Base-by-base conservation (phyloP, 2,797 vertebrate genomes). In the Ceyx erithaca region DNA sequence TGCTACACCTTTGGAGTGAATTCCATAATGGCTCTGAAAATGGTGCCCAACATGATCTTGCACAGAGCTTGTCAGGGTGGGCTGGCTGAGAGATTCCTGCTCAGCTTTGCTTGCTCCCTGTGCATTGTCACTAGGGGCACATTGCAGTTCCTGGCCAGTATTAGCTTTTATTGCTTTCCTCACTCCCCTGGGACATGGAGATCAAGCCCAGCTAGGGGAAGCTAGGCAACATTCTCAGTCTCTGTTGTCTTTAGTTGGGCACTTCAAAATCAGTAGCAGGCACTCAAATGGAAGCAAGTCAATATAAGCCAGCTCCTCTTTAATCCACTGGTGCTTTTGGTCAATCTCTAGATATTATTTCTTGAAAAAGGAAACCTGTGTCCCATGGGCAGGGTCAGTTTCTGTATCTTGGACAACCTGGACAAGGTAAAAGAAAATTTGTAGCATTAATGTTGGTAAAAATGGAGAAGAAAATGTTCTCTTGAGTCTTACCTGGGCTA, bases 291-390 rank as follows among this genome's bases (percentile, higher is more conserved):
- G 63, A 85, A 84, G 41, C 54, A 70, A 61, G 45, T 62, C 78
- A 51, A 40, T 75, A 59, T 12, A 19, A 89, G 35, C 28, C 79
- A 85, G 51, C 28, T 94, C 40, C n/a, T 66, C 62, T 68, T 89
- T 83, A 72, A 84, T 67, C 72, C 67, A 68, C 69, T 75, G 72
- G 62, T 85, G 67, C n/a, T 59, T 93, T 92, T 68, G 72, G 92
- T 91, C 63, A 79, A 23, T 76, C 43, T 55, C 63, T 68, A 91
- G 51, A 33, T 78, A 78, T 26, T 80, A 52, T 80, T 85, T 72
- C 52, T 70, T 68, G 68, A 79, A 76, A 86, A 91, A 37, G 76
- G 33, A 84, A 91, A 67, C 71, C 71, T 48, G 26, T 58, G 57
- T 92, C 31, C 75, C 67, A 85, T 0, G 0, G 14, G n/a, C 40